Evolutionary conservation across 1,140 invertebrate species (phyloP).

Genomic region (Gryon sp.): DNA sequence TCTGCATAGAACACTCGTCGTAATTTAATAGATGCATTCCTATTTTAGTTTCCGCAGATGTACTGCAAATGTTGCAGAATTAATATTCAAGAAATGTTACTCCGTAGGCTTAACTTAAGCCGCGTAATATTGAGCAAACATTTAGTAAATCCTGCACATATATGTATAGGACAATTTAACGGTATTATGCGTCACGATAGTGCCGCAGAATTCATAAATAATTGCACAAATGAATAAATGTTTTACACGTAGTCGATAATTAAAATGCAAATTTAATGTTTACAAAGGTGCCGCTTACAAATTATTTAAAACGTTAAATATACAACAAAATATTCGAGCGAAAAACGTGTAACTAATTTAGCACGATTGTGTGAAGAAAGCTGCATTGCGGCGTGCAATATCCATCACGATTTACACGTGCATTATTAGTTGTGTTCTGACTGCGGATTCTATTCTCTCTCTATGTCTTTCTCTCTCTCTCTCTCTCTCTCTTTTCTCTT

Average conservation of each 20-base stretch:
- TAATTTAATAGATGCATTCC: constrained; percentile 43
- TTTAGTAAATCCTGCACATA: constrained; percentile 46
- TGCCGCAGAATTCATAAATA: constrained; percentile 35
- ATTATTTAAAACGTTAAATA: neutral
- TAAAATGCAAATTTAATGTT: constrained; percentile 30
- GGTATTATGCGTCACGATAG: constrained; percentile 5
- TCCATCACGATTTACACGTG: constrained; percentile 35
- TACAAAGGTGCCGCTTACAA: neutral
- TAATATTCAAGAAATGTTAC: constrained; percentile 58
- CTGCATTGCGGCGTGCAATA: constrained; percentile 33
- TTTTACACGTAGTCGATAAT: constrained; percentile 1
- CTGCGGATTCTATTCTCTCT: constrained; percentile 24
- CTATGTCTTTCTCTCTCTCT: too few species aligned
- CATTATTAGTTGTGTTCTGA: constrained; percentile 31
- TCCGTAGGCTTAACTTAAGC: constrained; percentile 45
- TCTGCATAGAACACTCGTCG: constrained; percentile 24
- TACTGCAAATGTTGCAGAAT: constrained; percentile 39
- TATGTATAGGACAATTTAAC: constrained; percentile 37
- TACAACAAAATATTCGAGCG: constrained; percentile 34
- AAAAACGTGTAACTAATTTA: constrained; percentile 35
- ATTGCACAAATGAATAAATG: constrained; percentile 23
- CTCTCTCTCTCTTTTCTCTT: too few species aligned
- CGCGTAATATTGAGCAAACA: constrained; percentile 49
- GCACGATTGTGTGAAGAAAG: constrained; percentile 22
- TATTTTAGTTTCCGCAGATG: constrained; percentile 47